Conservation (phyloP, 2,113 vertebrate species). For the Ctenodactylus gundi region DNA sequence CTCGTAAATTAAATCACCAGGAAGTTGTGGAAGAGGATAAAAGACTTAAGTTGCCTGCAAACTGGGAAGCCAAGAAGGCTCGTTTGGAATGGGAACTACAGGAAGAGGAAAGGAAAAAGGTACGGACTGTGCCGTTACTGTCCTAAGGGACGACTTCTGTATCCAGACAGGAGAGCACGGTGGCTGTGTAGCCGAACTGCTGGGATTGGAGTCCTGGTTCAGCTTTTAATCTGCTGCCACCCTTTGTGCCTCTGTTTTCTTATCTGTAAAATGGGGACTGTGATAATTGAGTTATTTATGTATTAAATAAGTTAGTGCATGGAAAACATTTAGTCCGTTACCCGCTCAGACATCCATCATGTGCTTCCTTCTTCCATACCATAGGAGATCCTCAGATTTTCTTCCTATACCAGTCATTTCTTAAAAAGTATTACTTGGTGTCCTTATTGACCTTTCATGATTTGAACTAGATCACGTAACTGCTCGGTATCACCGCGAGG, state of each 20-base stretch:
- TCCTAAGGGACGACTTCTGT: too few species aligned
- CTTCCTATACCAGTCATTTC: background rate
- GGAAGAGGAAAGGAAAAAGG: slow-evolving; percentile 94
- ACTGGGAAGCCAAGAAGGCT: slow-evolving; percentile 97
- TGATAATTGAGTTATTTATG: background rate
- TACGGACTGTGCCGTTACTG: too few species aligned
- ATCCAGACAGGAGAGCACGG: background rate
- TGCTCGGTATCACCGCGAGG: background rate
- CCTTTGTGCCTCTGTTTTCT: background rate
- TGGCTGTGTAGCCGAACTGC: too few species aligned
- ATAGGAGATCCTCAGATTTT: background rate
- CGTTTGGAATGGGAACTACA: slow-evolving; percentile 94
- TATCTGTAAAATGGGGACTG: background rate
- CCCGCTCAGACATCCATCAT: background rate
- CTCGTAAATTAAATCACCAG: slow-evolving; percentile 94
- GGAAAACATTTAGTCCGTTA: background rate
- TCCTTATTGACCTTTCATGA: background rate
- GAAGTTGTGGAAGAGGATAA: slow-evolving; percentile 97
- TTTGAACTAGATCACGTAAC: background rate
- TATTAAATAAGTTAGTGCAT: background rate
- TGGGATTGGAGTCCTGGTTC: background rate
- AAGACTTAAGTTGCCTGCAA: slow-evolving; percentile 91
- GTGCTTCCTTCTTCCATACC: background rate
- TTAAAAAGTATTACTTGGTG: background rate
- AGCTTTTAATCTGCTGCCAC: background rate